phyloP scores from a whole-genome alignment of 2,113 vertebrate species.

The Pelecanus crispus region DNA sequence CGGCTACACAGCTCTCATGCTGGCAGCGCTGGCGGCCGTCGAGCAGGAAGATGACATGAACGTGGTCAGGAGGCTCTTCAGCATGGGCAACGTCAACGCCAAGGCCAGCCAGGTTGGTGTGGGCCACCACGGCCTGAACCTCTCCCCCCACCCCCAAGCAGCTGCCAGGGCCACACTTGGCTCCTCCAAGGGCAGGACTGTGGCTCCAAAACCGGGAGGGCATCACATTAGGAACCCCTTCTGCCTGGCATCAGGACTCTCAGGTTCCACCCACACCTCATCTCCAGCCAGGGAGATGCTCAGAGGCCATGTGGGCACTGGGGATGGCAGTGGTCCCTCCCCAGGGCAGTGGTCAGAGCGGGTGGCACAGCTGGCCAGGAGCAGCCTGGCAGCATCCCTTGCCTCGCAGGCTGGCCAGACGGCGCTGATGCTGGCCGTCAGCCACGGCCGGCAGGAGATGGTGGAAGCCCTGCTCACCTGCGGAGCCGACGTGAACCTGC shows the following conservation, averaged over 20 bases:
- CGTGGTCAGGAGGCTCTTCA: constrained; percentile 86
- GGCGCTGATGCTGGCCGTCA: constrained; percentile 90
- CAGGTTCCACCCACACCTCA: not conserved
- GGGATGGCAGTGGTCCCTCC: not conserved
- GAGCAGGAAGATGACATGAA: constrained; percentile 83
- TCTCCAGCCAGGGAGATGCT: not conserved
- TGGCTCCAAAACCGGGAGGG: not conserved
- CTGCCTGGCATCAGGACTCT: not conserved
- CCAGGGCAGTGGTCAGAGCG: rapidly evolving
- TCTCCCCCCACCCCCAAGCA: not conserved
- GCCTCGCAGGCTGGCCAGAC: constrained; percentile 87
- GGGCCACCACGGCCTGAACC: not conserved
- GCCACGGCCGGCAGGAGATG: constrained; percentile 90
- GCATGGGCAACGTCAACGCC: constrained; percentile 86
- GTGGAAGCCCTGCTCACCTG: constrained; percentile 84
- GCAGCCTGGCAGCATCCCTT: not conserved
- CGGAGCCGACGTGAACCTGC: constrained; percentile 83
- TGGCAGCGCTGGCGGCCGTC: constrained; percentile 85
- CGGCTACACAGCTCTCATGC: constrained; percentile 93
- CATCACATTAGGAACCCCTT: not conserved
- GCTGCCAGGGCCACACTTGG: rapidly evolving
- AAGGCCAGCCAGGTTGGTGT: constrained; percentile 88
- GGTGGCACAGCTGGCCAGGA: rapidly evolving
- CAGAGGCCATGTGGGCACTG: rapidly evolving
- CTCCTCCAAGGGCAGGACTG: not conserved